Evolutionary conservation across 2,888 invertebrate species (phyloP).

Genomic region (Leptothorax acervorum): DNA sequence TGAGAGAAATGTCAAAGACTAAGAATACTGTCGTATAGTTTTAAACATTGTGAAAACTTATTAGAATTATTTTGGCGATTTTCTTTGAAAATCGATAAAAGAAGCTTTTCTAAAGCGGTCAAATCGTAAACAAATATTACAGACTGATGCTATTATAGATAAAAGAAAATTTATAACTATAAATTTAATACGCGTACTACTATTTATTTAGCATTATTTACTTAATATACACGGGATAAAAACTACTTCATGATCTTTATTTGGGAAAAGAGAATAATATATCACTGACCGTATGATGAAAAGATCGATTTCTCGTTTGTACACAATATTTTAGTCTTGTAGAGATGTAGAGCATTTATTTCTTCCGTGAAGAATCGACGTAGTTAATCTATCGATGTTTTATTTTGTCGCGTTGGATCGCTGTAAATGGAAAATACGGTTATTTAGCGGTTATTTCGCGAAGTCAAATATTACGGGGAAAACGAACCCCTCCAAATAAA

Average conservation of each 20-base stretch:
- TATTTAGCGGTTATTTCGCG: neutral
- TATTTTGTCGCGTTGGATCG: neutral
- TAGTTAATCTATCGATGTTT: neutral
- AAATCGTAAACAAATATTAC: neutral
- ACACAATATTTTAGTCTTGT: neutral
- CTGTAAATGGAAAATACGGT: neutral
- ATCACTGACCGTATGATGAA: neutral
- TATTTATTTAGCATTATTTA: neutral
- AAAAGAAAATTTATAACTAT: constrained; percentile 1
- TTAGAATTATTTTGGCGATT: neutral
- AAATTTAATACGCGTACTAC: neutral
- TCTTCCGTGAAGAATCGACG: neutral
- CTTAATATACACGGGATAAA: neutral
- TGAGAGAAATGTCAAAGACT: neutral
- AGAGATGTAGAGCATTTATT: neutral
- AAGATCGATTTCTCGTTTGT: neutral
- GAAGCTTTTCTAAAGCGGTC: neutral
- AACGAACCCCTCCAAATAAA: neutral
- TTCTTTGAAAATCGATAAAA: too few species aligned
- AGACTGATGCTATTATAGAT: neutral
- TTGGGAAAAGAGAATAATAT: neutral
- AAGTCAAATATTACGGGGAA: neutral
- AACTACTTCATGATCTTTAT: neutral
- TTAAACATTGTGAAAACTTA: neutral
- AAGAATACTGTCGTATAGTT: neutral